Evolutionary conservation across 2,797 vertebrate genomes (phyloP), one percentile per base, ranked within the genome.

Genomic region (Vipera latastei): DNA sequence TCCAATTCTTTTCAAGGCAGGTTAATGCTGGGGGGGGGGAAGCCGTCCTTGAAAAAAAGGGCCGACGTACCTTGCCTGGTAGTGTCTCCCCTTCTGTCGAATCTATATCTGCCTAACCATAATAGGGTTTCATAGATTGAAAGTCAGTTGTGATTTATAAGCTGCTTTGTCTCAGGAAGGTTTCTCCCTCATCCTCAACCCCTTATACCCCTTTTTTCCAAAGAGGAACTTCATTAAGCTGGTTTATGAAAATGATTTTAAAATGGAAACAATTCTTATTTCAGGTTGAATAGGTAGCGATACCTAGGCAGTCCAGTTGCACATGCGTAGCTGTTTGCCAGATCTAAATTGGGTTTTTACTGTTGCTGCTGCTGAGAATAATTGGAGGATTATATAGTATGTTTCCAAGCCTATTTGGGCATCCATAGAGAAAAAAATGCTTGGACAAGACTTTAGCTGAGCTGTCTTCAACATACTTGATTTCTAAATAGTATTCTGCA

Each of bases 261-360:
- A 88, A 38, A 69, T 86, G 53, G 91, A 86, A 90, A 69, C 28
- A n/a, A 60, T 11, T 53, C 55, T 1, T n/a, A 44, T 78, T 65
- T 83, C 86, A 0, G 0, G 78, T 86, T 85, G 4, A 0, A 78
- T 88, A 94, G 91, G 22, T 28, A 93, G 7, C 0, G 26, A n/a
- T 28, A 32, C 61, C 94, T 69, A n/a, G n/a, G 86, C 60, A 18
- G 0, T 44, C 69, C 56, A 1, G 1, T 0, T 89, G 1, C 91
- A 93, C 91, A 2, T 90, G 78, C n/a, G 93, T 96, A 94, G 95
- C 94, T 12, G 7, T 88, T 4, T 93, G 92, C 96, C 94, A 93
- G 90, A 83, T 95, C 92, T 22, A 93, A 93, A 90, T 78, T 78
- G 92, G 32, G n/a, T 16, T 38, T 38, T 73, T 94, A 93, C 92